Percentiles rank a stretch among this genome's conserved stretches.
Evolutionary conservation across 92 coral and sea anemone species (phyloP).

Genomic region (Micromussa lordhowensis): DNA sequence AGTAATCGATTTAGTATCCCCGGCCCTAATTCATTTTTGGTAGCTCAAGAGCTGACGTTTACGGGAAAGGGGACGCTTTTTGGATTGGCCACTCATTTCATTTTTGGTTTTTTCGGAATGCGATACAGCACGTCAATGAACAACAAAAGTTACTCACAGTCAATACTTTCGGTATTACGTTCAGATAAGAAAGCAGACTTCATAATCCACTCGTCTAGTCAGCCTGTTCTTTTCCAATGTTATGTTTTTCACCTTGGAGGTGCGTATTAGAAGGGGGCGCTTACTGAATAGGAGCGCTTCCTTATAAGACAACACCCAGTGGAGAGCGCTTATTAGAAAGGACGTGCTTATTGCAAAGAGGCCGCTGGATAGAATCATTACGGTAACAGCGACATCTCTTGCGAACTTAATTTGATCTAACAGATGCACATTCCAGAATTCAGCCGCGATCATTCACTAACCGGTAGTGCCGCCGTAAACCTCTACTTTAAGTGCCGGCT

Average conservation of each 20-base stretch:
- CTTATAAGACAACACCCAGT: not conserved
- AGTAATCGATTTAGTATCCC: no score
- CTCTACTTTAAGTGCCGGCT: conserved; percentile 67
- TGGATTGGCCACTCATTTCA: no score
- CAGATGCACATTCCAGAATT: not conserved
- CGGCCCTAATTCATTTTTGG: no score
- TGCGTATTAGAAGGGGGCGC: not conserved
- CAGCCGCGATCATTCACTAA: not conserved
- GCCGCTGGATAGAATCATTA: not conserved
- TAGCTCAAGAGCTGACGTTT: no score
- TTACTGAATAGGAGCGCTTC: not conserved
- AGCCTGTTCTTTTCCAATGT: not conserved
- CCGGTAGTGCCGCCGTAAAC: conserved; percentile 37
- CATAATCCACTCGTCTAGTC: no score
- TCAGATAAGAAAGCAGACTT: not conserved
- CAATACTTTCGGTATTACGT: no score
- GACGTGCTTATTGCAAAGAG: not conserved
- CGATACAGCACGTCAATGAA: no score
- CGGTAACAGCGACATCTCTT: not conserved
- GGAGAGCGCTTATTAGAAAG: not conserved
- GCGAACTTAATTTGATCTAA: no score
- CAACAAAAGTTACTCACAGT: no score
- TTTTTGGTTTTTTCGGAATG: no score
- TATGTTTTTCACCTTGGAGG: not conserved
- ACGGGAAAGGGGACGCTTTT: no score